Evolutionary conservation across 2,113 vertebrate genomes (phyloP).

Genomic region (Castor canadensis): DNA sequence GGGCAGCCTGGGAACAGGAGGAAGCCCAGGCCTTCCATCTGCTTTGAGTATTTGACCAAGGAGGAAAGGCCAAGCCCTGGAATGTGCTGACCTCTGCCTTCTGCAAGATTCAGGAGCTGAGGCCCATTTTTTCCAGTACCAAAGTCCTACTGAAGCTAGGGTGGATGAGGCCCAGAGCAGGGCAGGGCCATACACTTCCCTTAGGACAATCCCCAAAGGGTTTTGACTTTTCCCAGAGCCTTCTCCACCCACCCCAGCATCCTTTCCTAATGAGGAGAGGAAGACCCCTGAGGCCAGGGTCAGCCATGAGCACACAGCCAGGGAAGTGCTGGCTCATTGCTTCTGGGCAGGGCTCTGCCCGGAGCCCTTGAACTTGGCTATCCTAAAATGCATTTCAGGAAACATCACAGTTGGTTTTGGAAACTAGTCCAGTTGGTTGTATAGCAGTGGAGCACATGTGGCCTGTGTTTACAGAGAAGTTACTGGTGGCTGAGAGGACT

Average conservation of each 20-base stretch:
- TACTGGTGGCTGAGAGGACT: neutral
- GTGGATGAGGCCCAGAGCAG: neutral
- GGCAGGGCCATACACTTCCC: neutral
- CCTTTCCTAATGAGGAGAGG: constrained; percentile 47
- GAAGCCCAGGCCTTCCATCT: neutral
- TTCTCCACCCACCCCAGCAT: constrained; percentile 14
- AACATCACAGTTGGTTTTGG: constrained; percentile 15
- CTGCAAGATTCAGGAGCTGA: neutral
- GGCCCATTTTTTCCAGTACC: constrained; percentile 20
- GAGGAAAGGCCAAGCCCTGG: constrained; percentile 38
- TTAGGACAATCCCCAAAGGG: constrained; percentile 37
- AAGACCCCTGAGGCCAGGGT: constrained; percentile 55
- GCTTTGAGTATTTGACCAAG: neutral
- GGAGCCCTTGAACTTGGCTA: neutral
- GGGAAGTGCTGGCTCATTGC: neutral
- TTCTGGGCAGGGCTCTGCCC: neutral
- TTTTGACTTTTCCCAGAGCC: neutral
- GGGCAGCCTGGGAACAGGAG: neutral
- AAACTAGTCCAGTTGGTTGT: neutral
- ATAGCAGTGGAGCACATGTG: neutral
- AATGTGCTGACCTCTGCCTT: constrained; percentile 49
- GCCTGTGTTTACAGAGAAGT: neutral
- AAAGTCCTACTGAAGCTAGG: neutral
- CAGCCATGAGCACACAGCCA: neutral
- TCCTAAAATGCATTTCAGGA: constrained; percentile 7